Conservation (phyloP, 53 echinoderm and acorn worm species). For the Patiria pectinifera region DNA sequence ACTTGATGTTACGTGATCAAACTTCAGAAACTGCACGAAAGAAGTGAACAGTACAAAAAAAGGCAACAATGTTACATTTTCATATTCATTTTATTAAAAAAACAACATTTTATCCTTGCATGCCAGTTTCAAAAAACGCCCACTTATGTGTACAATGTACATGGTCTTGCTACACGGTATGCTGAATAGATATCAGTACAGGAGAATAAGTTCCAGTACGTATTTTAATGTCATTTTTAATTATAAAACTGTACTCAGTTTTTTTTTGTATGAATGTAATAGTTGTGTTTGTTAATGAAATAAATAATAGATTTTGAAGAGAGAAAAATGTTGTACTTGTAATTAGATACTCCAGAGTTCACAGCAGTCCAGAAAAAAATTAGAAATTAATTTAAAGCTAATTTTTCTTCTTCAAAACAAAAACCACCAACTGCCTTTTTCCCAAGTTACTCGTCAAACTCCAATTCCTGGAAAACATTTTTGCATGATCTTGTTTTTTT, state of each 20-base stretch:
- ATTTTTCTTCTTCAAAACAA: too few species aligned
- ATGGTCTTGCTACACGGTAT: background rate
- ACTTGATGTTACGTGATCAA: too few species aligned
- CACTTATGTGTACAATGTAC: background rate
- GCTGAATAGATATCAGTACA: background rate
- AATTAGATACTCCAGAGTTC: background rate
- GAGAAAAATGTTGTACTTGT: background rate
- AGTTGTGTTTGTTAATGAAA: background rate
- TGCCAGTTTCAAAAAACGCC: background rate
- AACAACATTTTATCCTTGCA: background rate
- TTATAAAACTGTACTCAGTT: background rate
- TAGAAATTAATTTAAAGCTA: background rate
- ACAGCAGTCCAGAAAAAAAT: background rate
- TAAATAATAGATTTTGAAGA: background rate
- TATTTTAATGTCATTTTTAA: background rate
- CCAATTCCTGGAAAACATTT: too few species aligned
- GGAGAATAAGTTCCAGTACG: background rate
- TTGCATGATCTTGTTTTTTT: too few species aligned
- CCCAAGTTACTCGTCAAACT: too few species aligned
- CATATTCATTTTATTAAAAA: background rate
- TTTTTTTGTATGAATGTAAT: background rate
- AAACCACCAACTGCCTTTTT: too few species aligned
- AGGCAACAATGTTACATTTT: too few species aligned
- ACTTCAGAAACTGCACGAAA: too few species aligned
- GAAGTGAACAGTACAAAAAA: too few species aligned